Conservation (phyloP, 2,888 invertebrate genomes). For the Eudasyphora cyanicolor region DNA sequence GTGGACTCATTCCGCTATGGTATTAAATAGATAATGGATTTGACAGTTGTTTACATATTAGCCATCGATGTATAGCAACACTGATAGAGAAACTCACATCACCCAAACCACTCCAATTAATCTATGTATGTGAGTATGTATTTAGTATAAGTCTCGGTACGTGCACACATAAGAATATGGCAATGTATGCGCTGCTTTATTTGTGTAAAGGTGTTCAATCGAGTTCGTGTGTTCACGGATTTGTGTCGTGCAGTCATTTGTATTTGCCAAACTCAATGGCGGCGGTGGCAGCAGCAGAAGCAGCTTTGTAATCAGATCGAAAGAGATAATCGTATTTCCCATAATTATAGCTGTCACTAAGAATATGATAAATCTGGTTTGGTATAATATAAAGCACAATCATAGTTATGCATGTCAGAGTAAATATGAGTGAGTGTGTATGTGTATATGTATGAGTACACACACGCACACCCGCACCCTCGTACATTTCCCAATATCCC, state of each 20-base stretch:
- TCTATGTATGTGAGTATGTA: no score
- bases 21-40: slow-evolving; percentile 55
- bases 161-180: slow-evolving; percentile 14
- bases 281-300: not conserved
- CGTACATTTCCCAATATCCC: no score
- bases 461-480: no score
- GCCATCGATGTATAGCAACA: slow-evolving; percentile 42
- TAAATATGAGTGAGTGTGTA: not conserved
- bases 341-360: slow-evolving; percentile 54
- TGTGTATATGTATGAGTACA: not conserved
- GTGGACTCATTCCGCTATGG: slow-evolving; percentile 19
- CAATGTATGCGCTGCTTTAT: not conserved
- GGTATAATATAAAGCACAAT: not conserved
- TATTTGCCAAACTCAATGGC: not conserved
- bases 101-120: no score
- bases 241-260: not conserved
- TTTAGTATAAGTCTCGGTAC: no score
- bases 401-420: not conserved
- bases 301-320: slow-evolving; percentile 36
- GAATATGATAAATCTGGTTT: slow-evolving; percentile 49
- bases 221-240: not conserved
- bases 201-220: not conserved
- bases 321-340: slow-evolving; percentile 56
- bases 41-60: slow-evolving; percentile 54
- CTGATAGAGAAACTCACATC: not conserved